Evolutionary conservation across 2,888 invertebrate species (phyloP).

Genomic region (Acanthoscelides obtectus): DNA sequence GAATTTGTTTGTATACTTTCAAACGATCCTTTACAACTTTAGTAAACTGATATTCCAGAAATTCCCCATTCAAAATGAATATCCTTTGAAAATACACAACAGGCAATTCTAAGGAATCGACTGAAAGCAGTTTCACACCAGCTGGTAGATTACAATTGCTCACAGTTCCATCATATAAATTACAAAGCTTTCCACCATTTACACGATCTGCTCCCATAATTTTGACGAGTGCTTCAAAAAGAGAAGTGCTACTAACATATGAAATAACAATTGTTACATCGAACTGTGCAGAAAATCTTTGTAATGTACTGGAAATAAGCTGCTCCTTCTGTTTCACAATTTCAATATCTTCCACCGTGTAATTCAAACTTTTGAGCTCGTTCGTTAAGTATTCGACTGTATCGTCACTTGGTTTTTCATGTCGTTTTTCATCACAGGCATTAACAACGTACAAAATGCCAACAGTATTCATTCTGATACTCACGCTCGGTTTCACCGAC

Average conservation of each 20-base stretch:
- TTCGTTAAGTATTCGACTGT: constrained; percentile 6
- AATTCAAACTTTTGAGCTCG: constrained; percentile 16
- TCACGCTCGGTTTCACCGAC: neutral
- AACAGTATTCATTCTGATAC: neutral
- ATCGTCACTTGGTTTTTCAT: too few species aligned
- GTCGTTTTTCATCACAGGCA: neutral
- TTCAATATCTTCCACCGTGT: constrained; percentile 20
- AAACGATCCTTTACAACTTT: constrained; percentile 13
- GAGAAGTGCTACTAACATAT: constrained; percentile 16
- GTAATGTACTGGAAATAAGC: constrained; percentile 16
- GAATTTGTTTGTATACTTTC: constrained; percentile 9
- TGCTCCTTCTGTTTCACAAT: constrained; percentile 18
- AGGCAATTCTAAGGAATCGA: constrained; percentile 13
- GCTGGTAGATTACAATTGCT: constrained; percentile 20
- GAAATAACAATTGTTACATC: constrained; percentile 34
- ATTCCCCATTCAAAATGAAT: constrained; percentile 15
- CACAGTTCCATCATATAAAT: constrained; percentile 16
- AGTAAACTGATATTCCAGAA: constrained; percentile 10
- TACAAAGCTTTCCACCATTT: constrained; percentile 12
- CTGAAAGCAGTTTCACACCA: constrained; percentile 23
- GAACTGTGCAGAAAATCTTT: constrained; percentile 23
- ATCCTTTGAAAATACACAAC: constrained; percentile 20
- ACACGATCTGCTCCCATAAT: constrained; percentile 24
- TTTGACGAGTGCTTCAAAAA: constrained; percentile 27
- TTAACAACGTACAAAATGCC: neutral